phyloP scores from a whole-genome alignment of 2,888 invertebrate species.

The Hypercompe scribonia region DNA sequence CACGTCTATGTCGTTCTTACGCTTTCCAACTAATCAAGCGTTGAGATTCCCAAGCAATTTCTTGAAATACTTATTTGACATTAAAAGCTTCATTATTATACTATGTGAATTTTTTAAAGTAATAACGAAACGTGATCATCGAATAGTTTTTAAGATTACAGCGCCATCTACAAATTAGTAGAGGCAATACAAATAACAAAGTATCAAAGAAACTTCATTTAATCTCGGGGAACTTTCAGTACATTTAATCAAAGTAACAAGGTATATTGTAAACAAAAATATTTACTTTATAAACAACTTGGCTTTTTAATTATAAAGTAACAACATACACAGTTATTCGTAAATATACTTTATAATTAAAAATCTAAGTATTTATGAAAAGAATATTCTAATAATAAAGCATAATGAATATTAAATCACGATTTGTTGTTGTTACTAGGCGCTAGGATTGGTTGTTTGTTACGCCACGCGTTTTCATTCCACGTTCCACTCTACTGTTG shows the following conservation, averaged over 20 bases:
- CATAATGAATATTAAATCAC: slow-evolving; percentile 21
- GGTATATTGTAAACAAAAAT: not conserved
- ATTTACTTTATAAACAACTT: not conserved
- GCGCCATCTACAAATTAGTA: slow-evolving; percentile 37
- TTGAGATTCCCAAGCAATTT: not conserved
- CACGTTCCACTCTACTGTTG: slow-evolving; percentile 48
- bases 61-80: not conserved
- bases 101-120: not conserved
- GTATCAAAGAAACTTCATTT: not conserved
- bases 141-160: not conserved
- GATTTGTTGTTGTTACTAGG: slow-evolving; percentile 33
- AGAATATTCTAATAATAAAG: slow-evolving; percentile 11
- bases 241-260: not conserved
- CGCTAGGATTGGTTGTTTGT: slow-evolving; percentile 33
- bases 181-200: not conserved
- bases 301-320: not conserved
- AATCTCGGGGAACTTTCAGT: not conserved
- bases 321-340: not conserved
- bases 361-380: not conserved
- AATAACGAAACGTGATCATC: not conserved
- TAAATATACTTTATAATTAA: not conserved
- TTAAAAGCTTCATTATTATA: not conserved
- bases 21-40: not conserved
- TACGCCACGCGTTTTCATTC: slow-evolving; percentile 57
- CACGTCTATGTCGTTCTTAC: not conserved